These are phyloP conservation scores for Gymnarchus niloticus DNA, from an alignment of 2,113 vertebrate genomes.

Conservation along the genomic window DNA sequence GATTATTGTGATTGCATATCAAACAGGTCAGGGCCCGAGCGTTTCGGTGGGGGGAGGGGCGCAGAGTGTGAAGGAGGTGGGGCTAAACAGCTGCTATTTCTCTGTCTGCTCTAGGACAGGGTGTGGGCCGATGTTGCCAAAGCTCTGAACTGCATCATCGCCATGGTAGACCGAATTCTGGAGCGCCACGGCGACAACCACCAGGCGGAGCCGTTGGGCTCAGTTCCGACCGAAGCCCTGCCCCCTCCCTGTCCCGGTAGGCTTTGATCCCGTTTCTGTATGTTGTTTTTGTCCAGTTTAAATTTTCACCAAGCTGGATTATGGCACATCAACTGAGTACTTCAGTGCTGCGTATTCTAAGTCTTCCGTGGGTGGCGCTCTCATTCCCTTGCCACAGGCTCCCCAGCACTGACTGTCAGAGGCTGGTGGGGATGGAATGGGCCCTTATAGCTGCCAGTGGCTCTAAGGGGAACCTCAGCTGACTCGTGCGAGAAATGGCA, in stretches of 20 bases:
- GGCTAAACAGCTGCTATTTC: background rate
- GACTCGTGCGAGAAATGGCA: too few species aligned
- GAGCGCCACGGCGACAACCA: constrained; percentile 65
- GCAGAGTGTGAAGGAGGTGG: background rate
- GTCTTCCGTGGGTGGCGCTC: too few species aligned
- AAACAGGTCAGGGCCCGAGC: background rate
- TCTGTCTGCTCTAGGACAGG: constrained; percentile 79
- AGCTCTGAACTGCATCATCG: constrained; percentile 89
- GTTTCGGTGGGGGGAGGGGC: background rate
- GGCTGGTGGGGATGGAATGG: too few species aligned
- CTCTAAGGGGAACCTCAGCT: too few species aligned
- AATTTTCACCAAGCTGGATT: too few species aligned
- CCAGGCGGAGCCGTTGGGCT: constrained; percentile 61
- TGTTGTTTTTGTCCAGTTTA: background rate
- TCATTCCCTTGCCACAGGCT: too few species aligned
- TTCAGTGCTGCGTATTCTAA: too few species aligned
- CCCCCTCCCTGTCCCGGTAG: background rate
- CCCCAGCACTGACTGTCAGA: too few species aligned
- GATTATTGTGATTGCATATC: too few species aligned
- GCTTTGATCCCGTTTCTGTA: background rate
- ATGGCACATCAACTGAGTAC: too few species aligned
- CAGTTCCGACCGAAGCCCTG: background rate
- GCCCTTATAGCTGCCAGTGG: too few species aligned
- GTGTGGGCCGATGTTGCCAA: constrained; percentile 91
- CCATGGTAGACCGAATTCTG: constrained; percentile 85